These are phyloP conservation scores for Symphodus melops DNA, from an alignment of 2,113 vertebrate species.

Conservation along the genomic window DNA sequence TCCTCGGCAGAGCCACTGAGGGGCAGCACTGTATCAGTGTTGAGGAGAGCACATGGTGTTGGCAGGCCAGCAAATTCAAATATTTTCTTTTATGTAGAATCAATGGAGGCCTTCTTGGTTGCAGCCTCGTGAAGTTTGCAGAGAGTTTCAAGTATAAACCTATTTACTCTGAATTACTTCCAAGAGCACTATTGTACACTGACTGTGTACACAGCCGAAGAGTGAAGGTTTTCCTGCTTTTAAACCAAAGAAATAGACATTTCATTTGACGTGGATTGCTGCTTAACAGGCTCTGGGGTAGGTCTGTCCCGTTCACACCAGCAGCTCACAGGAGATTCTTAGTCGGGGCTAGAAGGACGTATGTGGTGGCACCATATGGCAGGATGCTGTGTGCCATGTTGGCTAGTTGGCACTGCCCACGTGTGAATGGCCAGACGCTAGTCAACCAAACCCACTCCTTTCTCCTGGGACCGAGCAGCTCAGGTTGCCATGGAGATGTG, in stretches of 20 bases:
- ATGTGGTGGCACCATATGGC: constrained; percentile 87
- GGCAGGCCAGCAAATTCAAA: neutral
- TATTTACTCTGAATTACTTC: too few species aligned
- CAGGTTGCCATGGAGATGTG: constrained; percentile 84
- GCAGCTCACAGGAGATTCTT: constrained; percentile 48
- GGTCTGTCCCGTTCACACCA: constrained; percentile 68
- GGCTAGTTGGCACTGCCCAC: constrained; percentile 82
- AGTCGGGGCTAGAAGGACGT: constrained; percentile 75
- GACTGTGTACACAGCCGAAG: too few species aligned
- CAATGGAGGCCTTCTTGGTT: neutral
- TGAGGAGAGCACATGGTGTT: neutral
- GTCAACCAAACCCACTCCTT: constrained; percentile 78
- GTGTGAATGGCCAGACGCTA: constrained; percentile 86
- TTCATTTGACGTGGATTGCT: constrained; percentile 33
- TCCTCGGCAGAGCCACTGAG: constrained; percentile 65
- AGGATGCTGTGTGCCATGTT: constrained; percentile 85
- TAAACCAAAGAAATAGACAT: neutral
- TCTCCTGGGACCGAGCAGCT: constrained; percentile 82
- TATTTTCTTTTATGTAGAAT: neutral
- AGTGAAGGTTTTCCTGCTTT: neutral
- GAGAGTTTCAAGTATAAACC: neutral
- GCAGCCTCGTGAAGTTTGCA: constrained; percentile 8
- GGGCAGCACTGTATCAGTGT: constrained; percentile 73
- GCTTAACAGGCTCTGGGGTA: constrained; percentile 36
- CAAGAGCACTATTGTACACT: too few species aligned